Base-by-base conservation (phyloP, 2,113 vertebrate genomes). In the Eolophus roseicapilla region DNA sequence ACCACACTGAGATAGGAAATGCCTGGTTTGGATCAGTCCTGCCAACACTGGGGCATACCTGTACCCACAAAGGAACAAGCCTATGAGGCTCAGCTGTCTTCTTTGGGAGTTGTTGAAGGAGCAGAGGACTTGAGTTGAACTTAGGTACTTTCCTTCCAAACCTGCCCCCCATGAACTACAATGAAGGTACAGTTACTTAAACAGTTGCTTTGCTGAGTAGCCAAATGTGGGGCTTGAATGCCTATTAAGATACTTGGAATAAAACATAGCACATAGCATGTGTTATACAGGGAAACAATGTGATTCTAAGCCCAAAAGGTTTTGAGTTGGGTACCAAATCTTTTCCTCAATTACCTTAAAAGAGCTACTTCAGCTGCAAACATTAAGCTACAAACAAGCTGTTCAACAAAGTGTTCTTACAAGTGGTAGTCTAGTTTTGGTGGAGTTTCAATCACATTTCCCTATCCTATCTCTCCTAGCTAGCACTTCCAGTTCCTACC, bases 321-420 rank as follows among this genome's bases (percentile, higher is more conserved):
- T 88, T 86, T 4, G 3, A 83, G 52, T 18, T 0, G 1, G 18
- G 17, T 52, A 65, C 17, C 28, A 89, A 78, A 79, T 41, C 24
- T 6, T 52, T 79, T 80, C 57, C 23, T 28, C 59, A 47, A 18
- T 83, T 77, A 67, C 59, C 93, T 79, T 81, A 82, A 94, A 94
- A 87, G 73, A 59, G 92, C 88, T 95, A 90, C 25, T 87, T 92
- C 82, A 92, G 57, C 46, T 89, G 83, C 46, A 92, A 88, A 62
- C 4, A 33, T 60, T 27, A 52, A 70, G 14, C 74, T 50, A 46
- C 28, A 65, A 82, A 74, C 9, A 74, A 89, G 11, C 24, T 70
- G 12, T 52, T 79, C 43, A 68, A 33, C 17, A 69, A 86, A 35
- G 33, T 43, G 9, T 31, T 64, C 73, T 84, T 44, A 62, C 17